phyloP scores from a whole-genome alignment of 2,888 invertebrate genomes.

The Pseudococcus longispinus region DNA sequence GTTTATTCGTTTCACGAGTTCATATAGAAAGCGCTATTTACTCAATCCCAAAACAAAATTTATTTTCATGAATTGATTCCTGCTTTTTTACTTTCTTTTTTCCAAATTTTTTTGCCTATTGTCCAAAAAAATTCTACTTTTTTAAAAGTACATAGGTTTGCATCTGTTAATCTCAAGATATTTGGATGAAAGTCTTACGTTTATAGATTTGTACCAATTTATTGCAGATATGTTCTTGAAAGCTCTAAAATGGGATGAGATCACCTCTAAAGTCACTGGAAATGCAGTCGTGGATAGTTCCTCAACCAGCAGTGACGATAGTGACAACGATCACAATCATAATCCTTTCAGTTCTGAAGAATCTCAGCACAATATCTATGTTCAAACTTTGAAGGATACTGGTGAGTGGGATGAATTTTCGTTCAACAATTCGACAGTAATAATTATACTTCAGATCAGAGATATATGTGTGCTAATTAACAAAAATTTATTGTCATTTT shows the following conservation, averaged over 20 bases:
- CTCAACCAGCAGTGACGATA: conserved; percentile 36
- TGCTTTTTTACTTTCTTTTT: no score
- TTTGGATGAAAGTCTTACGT: no score
- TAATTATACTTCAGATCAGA: no score
- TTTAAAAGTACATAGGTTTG: no score
- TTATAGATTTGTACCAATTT: neutral
- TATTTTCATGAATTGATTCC: no score
- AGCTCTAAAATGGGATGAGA: conserved; percentile 45
- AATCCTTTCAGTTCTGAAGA: conserved; percentile 26
- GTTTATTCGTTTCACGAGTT: neutral
- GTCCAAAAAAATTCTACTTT: no score
- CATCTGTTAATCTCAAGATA: no score
- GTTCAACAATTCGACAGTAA: neutral
- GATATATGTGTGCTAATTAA: neutral
- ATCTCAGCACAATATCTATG: neutral
- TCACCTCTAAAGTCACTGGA: neutral
- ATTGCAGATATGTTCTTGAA: conserved; percentile 43
- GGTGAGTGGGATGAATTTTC: neutral
- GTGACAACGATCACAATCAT: conserved; percentile 47
- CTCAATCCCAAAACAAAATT: neutral
- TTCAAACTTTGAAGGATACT: conserved; percentile 5
- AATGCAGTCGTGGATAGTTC: neutral
- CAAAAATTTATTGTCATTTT: neutral
- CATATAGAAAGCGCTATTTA: neutral
- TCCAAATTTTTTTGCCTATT: no score